These are phyloP conservation scores for Siniperca scherzeri DNA, from an alignment of 2,797 vertebrate species.

Conservation along the genomic window DNA sequence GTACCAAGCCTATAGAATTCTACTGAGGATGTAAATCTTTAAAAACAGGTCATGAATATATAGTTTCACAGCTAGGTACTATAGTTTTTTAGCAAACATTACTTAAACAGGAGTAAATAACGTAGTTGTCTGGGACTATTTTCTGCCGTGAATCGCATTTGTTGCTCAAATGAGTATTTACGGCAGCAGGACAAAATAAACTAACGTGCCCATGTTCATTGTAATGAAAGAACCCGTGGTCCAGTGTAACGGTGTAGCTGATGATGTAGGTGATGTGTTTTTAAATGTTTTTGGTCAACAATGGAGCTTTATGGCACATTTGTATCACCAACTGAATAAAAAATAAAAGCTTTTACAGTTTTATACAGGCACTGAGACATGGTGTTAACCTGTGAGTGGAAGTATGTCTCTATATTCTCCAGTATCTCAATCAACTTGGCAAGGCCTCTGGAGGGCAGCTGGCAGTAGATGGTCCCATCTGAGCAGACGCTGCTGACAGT, in stretches of 20 bases:
- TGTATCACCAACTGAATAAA: not conserved
- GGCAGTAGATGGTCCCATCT: slow-evolving; percentile 94
- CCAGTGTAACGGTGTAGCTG: not conserved
- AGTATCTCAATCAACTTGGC: slow-evolving; percentile 89
- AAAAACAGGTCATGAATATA: not conserved
- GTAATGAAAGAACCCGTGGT: not conserved
- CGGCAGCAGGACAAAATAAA: not conserved
- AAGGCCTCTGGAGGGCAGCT: slow-evolving; percentile 93
- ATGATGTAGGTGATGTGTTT: not conserved
- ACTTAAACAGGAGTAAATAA: too few relatives aligned
- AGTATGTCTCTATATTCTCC: slow-evolving; percentile 91
- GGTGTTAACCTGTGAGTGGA: slow-evolving; percentile 88
- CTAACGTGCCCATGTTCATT: not conserved
- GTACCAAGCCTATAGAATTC: too few relatives aligned
- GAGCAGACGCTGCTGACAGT: slow-evolving; percentile 93
- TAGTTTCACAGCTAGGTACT: not conserved
- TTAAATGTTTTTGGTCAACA: not conserved
- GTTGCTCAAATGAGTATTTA: not conserved
- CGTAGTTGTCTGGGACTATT: not conserved
- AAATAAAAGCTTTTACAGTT: not conserved
- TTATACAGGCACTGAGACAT: not conserved
- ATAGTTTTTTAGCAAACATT: not conserved
- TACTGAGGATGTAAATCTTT: not conserved
- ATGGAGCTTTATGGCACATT: not conserved
- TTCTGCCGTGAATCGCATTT: not conserved